A percentile compares a stretch with the other conserved stretches of the same genome.
Conservation (phyloP, 2,888 invertebrate genomes). For the Oxytorus armatus region DNA sequence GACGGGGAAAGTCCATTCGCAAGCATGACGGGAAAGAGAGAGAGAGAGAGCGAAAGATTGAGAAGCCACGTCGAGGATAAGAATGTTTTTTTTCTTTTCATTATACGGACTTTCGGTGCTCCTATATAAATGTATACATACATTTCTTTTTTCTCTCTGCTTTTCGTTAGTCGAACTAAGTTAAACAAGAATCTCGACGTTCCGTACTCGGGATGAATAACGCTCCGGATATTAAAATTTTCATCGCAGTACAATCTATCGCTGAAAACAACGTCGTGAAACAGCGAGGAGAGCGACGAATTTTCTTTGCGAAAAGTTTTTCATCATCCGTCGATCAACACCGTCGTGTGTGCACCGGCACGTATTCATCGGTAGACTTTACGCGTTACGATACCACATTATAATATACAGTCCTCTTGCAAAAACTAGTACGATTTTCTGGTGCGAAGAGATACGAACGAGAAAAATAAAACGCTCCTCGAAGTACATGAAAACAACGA, state of each 20-base stretch:
- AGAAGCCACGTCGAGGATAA: constrained; percentile 32
- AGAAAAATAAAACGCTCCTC: neutral
- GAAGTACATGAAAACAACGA: constrained; percentile 12
- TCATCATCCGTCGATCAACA: constrained; percentile 6
- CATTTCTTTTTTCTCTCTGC: constrained; percentile 12
- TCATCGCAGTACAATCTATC: constrained; percentile 37
- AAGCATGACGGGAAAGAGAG: constrained; percentile 16
- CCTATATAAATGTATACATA: constrained; percentile 7
- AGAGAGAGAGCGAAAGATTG: constrained; percentile 35
- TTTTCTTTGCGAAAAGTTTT: neutral
- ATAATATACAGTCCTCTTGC: neutral
- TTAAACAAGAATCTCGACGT: constrained; percentile 47
- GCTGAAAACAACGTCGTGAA: no score
- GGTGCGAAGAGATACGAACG: neutral
- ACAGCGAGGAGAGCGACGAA: neutral
- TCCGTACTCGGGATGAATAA: constrained; percentile 49
- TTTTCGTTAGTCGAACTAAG: constrained; percentile 50
- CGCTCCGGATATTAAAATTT: constrained; percentile 55
- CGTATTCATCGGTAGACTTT: neutral
- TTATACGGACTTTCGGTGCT: constrained; percentile 17
- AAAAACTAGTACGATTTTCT: constrained; percentile 5
- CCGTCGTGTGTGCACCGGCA: neutral
- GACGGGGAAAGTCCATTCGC: constrained; percentile 47
- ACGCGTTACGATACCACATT: neutral
- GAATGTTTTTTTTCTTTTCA: constrained; percentile 28